phyloP scores from a whole-genome alignment of 2,888 invertebrate species.

The Nysson spinosus region DNA sequence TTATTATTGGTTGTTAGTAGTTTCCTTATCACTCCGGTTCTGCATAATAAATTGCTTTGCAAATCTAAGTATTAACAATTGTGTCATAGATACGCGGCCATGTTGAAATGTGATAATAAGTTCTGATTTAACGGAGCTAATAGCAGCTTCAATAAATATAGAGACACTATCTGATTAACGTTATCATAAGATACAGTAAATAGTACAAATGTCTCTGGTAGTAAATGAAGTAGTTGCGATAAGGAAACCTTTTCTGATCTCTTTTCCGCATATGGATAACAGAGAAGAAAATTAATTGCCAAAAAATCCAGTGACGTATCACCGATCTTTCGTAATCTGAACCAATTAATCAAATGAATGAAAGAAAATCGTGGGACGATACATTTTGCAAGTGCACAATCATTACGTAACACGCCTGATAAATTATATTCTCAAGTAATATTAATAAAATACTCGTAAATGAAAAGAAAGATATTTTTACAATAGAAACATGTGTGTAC shows the following conservation, averaged over 20 bases:
- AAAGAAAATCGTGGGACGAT: background rate
- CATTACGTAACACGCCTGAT: background rate
- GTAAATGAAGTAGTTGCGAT: conserved; percentile 2
- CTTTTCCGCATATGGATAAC: conserved; percentile 9
- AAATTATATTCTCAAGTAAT: background rate
- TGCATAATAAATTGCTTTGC: no score
- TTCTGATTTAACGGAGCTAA: conserved; percentile 19
- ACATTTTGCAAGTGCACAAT: background rate
- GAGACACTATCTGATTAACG: conserved; percentile 12
- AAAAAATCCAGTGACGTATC: background rate
- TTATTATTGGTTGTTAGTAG: no score
- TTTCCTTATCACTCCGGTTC: no score
- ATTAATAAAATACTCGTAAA: no score
- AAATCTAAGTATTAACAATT: no score
- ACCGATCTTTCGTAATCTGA: background rate
- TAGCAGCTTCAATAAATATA: conserved; percentile 3
- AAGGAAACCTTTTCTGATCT: conserved; percentile 9
- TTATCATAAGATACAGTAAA: conserved; percentile 4
- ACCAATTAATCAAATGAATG: background rate
- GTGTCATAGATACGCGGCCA: no score
- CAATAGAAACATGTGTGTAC: no score
- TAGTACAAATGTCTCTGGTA: background rate
- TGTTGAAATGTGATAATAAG: no score
- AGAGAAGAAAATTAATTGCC: conserved; percentile 2
- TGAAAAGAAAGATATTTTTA: no score